Evolutionary conservation across 1,140 invertebrate genomes (phyloP).

Genomic region (Chionoecetes opilio): DNA sequence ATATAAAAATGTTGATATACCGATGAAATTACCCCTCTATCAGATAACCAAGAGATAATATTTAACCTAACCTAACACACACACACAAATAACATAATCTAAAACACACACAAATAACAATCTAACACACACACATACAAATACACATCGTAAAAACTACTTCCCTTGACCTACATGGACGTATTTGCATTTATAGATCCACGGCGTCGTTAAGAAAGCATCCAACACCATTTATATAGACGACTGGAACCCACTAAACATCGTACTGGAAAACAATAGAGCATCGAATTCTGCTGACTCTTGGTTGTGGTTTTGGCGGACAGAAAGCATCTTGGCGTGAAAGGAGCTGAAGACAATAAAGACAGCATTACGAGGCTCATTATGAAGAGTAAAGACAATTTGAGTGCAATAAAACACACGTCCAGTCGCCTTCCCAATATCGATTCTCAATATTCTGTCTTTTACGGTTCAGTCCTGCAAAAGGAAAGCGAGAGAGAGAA

Average conservation of each 20-base stretch:
- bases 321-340: not conserved
- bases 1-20: no score
- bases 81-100: no score
- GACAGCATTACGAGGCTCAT: not conserved
- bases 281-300: not conserved
- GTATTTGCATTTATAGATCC: not conserved
- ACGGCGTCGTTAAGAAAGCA: not conserved
- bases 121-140: no score
- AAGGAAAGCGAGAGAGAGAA: not conserved
- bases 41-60: no score
- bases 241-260: not conserved
- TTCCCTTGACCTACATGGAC: no score
- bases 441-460: not conserved
- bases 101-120: no score
- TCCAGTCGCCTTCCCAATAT: slow-evolving; percentile 2
- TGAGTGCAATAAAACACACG: not conserved
- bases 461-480: not conserved
- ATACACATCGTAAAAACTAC: no score
- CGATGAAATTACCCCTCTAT: no score
- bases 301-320: not conserved
- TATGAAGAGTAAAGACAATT: slow-evolving; percentile 30
- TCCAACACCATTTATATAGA: not conserved
- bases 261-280: slow-evolving; percentile 17
- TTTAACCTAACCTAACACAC: no score
- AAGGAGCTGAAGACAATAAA: not conserved